Base-by-base conservation (phyloP, 1,140 invertebrate genomes). In the Galleria mellonella region DNA sequence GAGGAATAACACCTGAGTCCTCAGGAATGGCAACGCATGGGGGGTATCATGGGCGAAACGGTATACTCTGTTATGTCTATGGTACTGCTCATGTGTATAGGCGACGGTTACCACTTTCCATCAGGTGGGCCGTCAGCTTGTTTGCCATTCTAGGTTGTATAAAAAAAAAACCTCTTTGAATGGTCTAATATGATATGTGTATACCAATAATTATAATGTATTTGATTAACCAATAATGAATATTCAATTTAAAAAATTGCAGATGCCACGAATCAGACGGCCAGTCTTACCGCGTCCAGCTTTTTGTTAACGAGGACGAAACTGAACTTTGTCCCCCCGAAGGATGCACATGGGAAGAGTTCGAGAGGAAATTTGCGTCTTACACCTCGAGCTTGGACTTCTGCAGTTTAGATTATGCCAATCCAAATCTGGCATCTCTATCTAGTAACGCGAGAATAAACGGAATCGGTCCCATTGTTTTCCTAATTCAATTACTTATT, bases 331-430 rank as follows among this genome's bases (percentile, higher is more conserved):
- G 77, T 53, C 71, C 77, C 5, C 36, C 59, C 5, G 55, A 62
- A 4, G 77, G 74, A 0, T 82, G 77, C 46, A 51, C 63, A 0
- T 78, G 72, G 74, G 33, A 65, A 5, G 43, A 77, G 28, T 82
- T 82, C 46, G 41, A 55, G 3, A 29, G 63, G 0, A 60, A 51
- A 1, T 72, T 77, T 55, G 47, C 73, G 46, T 13, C 13, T 0
- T 75, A 63, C 56, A 55, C 41, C 0, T 38, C 69, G 5, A 54
- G 55, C 28, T 40, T 78, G 8, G 63, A 69, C 12, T 72, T 82
- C 58, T 82, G 76, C 32, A 64, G 43, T 14, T 43, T 61, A 39
- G 49, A 55, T 0, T 56, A 55, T 10, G 43, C 31, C 27, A 48
- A 33, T 0, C 35, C 35, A 29, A 46, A 43, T 12, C 23, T 37